Evolutionary conservation across 2,888 invertebrate species (phyloP).

Genomic region (Anoncus sp.): DNA sequence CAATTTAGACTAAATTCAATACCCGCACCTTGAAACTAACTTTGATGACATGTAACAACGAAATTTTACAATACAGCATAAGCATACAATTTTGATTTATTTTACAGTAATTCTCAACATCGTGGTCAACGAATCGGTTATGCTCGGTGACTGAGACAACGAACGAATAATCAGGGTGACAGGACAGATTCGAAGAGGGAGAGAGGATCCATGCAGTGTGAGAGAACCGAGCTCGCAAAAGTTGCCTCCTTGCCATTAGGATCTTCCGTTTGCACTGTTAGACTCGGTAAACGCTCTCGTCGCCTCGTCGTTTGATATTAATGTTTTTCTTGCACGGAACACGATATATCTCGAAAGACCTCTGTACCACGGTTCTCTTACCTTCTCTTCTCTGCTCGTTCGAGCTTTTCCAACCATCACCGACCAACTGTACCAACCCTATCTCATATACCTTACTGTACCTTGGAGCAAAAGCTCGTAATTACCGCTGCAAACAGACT

Average conservation of each 20-base stretch:
- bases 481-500: conserved; percentile 78
- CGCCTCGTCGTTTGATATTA: conserved; percentile 77
- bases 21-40: no score
- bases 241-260: conserved; percentile 77
- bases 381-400: conserved; percentile 10
- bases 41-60: no score
- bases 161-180: background rate
- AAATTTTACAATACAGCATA: no score
- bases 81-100: no score
- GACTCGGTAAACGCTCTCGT: conserved; percentile 73
- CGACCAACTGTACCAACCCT: conserved; percentile 38
- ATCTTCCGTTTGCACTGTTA: conserved; percentile 78
- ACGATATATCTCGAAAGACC: conserved; percentile 69
- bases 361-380: conserved; percentile 26
- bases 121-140: background rate
- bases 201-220: background rate
- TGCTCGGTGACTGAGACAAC: background rate
- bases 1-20: no score
- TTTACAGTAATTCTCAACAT: background rate
- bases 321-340: conserved; percentile 79
- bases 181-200: background rate
- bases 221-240: conserved; percentile 69
- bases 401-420: conserved; percentile 33
- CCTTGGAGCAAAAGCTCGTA: conserved; percentile 69
- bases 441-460: conserved; percentile 9